Conservation (phyloP, 2,797 vertebrate species). For the Cryptoprocta ferox region DNA sequence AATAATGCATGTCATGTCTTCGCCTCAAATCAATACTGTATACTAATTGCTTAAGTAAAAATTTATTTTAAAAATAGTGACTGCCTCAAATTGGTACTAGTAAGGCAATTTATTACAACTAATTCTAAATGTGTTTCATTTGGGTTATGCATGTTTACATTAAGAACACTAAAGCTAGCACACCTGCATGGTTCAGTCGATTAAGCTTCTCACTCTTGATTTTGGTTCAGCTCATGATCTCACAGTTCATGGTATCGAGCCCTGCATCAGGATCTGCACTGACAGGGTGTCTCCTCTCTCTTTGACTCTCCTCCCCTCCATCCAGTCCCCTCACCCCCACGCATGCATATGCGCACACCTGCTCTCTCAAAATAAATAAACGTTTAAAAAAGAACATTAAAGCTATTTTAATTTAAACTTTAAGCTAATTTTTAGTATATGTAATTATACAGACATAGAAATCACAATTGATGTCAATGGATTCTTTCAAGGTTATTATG, state of each 20-base stretch:
- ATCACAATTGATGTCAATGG: neutral
- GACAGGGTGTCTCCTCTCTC: too few relatives aligned
- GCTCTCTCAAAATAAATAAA: too few relatives aligned
- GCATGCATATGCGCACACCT: too few relatives aligned
- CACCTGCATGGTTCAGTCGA: too few relatives aligned
- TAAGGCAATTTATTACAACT: neutral
- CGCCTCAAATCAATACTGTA: neutral
- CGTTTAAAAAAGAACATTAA: neutral
- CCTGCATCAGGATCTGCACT: too few relatives aligned
- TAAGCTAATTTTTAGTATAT: neutral
- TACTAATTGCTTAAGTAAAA: neutral
- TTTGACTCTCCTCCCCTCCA: too few relatives aligned
- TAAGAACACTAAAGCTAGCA: neutral
- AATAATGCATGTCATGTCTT: neutral
- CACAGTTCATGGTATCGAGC: too few relatives aligned
- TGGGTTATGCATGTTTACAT: neutral
- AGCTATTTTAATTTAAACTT: neutral
- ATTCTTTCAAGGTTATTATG: neutral
- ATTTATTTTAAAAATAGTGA: neutral
- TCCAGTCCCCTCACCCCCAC: too few relatives aligned
- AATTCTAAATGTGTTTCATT: neutral
- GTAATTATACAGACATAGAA: neutral
- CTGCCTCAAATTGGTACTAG: neutral
- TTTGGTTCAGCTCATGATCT: too few relatives aligned
- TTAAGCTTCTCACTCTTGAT: too few relatives aligned